Percentiles rank a stretch among this genome's conserved stretches.
phyloP scores from a whole-genome alignment of 1,140 invertebrate species.

The Drosophila serrata region DNA sequence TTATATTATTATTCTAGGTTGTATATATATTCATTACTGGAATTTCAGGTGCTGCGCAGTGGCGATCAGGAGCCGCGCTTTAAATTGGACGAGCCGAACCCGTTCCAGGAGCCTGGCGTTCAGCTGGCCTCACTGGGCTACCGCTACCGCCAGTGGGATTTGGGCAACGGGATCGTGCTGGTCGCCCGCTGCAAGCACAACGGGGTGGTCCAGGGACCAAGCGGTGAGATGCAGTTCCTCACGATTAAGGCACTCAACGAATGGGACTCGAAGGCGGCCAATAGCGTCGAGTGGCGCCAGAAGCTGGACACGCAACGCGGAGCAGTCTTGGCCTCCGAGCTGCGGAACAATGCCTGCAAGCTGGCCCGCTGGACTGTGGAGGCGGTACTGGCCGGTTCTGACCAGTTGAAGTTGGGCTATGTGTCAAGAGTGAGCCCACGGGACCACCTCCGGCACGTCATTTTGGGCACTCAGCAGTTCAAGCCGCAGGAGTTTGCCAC shows the following conservation, averaged over 20 bases:
- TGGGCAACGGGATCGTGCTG: constrained; percentile 96
- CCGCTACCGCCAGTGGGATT: constrained; percentile 98
- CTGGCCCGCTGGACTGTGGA: constrained; percentile 99
- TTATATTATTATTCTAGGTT: neutral
- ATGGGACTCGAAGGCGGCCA: constrained; percentile 98
- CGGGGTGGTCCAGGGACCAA: constrained; percentile 95
- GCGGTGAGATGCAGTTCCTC: constrained; percentile 96
- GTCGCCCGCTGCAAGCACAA: constrained; percentile 98
- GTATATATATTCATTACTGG: too few species aligned
- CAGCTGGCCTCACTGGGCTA: constrained; percentile 98
- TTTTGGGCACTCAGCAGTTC: constrained; percentile 99
- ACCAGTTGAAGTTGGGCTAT: constrained; percentile 99
- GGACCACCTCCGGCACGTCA: constrained; percentile 98
- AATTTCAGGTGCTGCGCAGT: constrained; percentile 87
- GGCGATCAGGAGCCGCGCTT: constrained; percentile 91
- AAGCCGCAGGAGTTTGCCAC: constrained; percentile 99
- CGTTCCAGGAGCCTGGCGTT: constrained; percentile 96
- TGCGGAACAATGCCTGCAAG: constrained; percentile 99
- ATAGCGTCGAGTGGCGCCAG: constrained; percentile 99
- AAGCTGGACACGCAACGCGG: constrained; percentile 98
- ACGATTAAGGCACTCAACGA: constrained; percentile 99
- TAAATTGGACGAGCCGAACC: constrained; percentile 96
- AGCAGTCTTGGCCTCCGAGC: constrained; percentile 98
- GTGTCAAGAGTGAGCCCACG: constrained; percentile 96
- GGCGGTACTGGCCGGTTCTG: constrained; percentile 97